Evolutionary conservation across 2,797 vertebrate genomes (phyloP).

Genomic region (Ambastaia sidthimunki): DNA sequence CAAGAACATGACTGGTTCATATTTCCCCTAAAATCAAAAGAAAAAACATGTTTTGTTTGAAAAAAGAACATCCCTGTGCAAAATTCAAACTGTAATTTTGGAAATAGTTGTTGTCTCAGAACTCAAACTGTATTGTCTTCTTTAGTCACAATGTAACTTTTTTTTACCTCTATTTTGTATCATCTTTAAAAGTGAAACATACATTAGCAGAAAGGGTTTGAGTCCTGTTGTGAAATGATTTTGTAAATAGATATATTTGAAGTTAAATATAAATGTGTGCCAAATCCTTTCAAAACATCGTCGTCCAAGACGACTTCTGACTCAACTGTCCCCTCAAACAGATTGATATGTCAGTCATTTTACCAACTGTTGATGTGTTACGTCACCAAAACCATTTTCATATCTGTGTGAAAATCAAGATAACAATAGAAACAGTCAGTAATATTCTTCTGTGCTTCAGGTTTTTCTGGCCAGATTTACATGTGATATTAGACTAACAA

Average conservation of each 20-base stretch:
- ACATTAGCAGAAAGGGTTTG: neutral
- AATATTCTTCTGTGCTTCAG: neutral
- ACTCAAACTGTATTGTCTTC: neutral
- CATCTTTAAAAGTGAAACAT: neutral
- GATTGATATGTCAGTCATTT: too few species aligned
- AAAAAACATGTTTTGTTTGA: neutral
- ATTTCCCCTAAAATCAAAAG: neutral
- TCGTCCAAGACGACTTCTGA: neutral
- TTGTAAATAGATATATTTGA: neutral
- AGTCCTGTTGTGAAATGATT: neutral
- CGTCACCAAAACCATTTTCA: neutral
- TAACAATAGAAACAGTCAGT: neutral
- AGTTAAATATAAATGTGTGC: conserved; percentile 16
- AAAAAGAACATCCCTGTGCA: neutral
- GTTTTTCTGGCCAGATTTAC: neutral
- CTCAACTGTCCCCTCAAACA: neutral
- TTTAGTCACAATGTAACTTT: neutral
- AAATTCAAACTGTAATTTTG: too few species aligned
- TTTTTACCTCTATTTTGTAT: conserved; percentile 1
- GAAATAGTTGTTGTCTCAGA: too few species aligned
- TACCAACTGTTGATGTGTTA: too few species aligned
- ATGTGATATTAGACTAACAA: conserved; percentile 6
- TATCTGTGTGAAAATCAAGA: neutral
- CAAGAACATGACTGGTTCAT: neutral
- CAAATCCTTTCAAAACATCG: neutral